Conservation (phyloP, 2,797 vertebrate species). For the Melanotaenia nigrans region DNA sequence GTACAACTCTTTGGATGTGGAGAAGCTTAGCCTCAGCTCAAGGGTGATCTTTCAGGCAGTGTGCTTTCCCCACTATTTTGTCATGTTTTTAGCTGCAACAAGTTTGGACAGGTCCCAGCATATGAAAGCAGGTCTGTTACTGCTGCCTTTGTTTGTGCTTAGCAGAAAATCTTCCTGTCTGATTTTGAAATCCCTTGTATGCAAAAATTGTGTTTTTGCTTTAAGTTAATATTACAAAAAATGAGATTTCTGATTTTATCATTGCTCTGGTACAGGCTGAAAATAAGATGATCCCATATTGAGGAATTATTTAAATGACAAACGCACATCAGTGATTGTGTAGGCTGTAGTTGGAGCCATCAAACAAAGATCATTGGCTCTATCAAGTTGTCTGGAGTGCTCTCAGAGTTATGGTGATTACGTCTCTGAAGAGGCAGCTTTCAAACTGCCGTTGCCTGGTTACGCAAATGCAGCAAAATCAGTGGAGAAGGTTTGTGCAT, state of each 20-base stretch:
- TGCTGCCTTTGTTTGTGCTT: slow-evolving; percentile 1
- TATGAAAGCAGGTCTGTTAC: not conserved
- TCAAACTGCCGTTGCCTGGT: slow-evolving; percentile 82
- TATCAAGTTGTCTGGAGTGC: slow-evolving; percentile 77
- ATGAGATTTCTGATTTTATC: not conserved
- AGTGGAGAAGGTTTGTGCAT: slow-evolving; percentile 71
- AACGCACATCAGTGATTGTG: slow-evolving; percentile 51
- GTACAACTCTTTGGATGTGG: not conserved
- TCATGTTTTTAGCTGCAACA: slow-evolving; percentile 5
- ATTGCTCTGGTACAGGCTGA: slow-evolving; percentile 7
- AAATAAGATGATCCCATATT: slow-evolving; percentile 1
- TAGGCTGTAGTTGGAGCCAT: slow-evolving; percentile 63
- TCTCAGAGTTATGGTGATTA: slow-evolving; percentile 82
- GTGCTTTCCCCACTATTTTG: not conserved
- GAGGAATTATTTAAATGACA: slow-evolving; percentile 23
- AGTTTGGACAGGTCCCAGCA: slow-evolving; percentile 31
- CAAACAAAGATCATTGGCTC: slow-evolving; percentile 71
- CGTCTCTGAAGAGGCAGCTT: slow-evolving; percentile 79
- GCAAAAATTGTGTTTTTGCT: not conserved
- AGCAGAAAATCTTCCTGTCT: not conserved
- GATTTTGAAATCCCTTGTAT: not conserved
- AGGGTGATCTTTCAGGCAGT: slow-evolving; percentile 5
- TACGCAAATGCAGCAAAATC: slow-evolving; percentile 80
- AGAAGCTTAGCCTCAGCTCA: not conserved
- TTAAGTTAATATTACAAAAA: not conserved